Percentiles rank a stretch among this genome's conserved stretches.
Conservation (phyloP, 2,888 invertebrate species). For the Philonicus albiceps region DNA sequence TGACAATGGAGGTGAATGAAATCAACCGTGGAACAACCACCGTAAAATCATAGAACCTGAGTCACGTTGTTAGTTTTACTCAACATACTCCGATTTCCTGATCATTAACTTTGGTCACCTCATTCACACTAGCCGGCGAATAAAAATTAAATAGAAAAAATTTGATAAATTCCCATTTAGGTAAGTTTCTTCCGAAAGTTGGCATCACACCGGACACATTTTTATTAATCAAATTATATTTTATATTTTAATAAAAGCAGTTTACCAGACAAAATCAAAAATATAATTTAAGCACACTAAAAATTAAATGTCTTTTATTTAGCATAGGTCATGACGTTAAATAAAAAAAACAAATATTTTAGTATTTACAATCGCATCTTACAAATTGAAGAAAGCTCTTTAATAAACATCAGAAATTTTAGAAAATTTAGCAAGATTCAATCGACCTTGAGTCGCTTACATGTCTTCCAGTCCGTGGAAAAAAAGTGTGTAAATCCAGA, state of each 20-base stretch:
- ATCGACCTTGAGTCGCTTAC: slow-evolving; percentile 10
- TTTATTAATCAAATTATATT: not conserved
- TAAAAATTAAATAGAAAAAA: not conserved
- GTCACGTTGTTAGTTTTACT: not conserved
- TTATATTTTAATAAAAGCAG: not conserved
- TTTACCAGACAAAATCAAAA: not conserved
- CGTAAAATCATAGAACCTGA: not conserved
- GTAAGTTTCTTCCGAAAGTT: not conserved
- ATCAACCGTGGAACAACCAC: not conserved
- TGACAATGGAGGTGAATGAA: not conserved
- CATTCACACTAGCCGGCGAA: not conserved
- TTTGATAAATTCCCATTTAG: not conserved
- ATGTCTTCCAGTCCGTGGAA: not conserved
- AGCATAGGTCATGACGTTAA: not conserved
- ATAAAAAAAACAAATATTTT: not conserved
- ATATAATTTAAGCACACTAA: not conserved
- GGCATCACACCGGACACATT: not conserved
- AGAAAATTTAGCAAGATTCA: not conserved
- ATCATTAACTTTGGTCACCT: not conserved
- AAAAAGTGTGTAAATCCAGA: not conserved
- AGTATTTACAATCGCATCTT: not conserved
- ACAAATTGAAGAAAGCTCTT: not conserved
- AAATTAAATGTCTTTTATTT: not conserved
- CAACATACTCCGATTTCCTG: not conserved
- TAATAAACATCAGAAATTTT: not conserved